phyloP scores from a whole-genome alignment of 2,113 vertebrate species.

The Microtus ochrogaster region DNA sequence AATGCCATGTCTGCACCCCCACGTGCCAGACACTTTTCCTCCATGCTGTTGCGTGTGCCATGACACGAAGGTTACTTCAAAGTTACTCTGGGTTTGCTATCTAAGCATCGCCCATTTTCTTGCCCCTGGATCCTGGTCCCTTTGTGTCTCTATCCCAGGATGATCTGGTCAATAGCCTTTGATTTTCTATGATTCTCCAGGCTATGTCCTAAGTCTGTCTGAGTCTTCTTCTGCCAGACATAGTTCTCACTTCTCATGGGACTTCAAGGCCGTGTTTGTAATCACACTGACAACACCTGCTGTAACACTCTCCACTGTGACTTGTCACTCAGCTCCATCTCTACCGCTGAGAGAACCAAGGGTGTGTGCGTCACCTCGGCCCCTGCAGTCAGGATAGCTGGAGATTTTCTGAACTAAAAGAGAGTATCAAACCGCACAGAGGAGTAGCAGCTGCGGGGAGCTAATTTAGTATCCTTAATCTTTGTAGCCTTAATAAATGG shows the following conservation, averaged over 20 bases:
- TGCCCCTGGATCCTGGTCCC: background rate
- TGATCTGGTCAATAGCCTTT: background rate
- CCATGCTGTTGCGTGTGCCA: too few relatives aligned
- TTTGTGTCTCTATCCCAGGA: background rate
- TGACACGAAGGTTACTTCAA: background rate
- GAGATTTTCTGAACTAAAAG: background rate
- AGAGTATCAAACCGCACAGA: background rate
- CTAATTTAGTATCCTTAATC: constrained; percentile 53
- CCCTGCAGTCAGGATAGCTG: background rate
- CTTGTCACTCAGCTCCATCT: background rate
- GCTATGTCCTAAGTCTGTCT: background rate
- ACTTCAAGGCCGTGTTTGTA: background rate
- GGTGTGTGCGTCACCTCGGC: background rate
- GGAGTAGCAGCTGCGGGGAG: background rate
- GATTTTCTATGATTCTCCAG: background rate
- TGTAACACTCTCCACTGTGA: background rate
- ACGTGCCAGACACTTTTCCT: background rate
- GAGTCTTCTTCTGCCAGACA: background rate
- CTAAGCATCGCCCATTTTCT: background rate
- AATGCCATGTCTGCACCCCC: background rate
- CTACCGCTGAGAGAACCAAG: background rate
- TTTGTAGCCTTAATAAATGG: background rate
- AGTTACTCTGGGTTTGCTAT: background rate
- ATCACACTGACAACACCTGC: background rate
- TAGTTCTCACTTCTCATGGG: background rate